phyloP scores from a whole-genome alignment of 1,140 invertebrate species.

The Drosophila miranda region DNA sequence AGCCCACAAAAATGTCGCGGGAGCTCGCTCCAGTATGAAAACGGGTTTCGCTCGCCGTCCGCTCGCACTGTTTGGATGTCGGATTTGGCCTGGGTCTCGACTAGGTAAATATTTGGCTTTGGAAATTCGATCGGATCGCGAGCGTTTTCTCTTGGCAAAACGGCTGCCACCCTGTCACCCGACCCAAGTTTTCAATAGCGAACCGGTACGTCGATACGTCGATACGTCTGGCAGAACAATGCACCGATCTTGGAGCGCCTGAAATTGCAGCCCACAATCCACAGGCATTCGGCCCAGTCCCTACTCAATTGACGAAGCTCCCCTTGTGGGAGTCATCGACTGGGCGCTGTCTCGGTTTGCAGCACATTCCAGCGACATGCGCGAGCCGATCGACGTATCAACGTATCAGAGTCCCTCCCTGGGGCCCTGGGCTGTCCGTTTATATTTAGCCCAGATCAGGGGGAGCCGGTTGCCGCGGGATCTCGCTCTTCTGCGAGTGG shows the following conservation, averaged over 20 bases:
- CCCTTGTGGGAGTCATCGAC: no score
- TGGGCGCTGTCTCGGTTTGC: no score
- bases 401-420: conserved; percentile 3
- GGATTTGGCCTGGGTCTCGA: conserved; percentile 42
- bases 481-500: conserved; percentile 16
- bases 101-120: conserved; percentile 60
- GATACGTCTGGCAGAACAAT: no score
- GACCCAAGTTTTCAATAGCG: conserved; percentile 30
- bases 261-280: no score
- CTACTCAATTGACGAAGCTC: no score
- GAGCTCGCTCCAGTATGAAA: conserved; percentile 36
- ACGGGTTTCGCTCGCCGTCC: conserved; percentile 48
- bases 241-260: no score
- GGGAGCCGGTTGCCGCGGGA: conserved; percentile 6
- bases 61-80: conserved; percentile 4
- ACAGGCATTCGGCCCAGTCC: no score
- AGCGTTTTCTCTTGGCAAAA: conserved; percentile 24
- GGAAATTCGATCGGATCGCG: conserved; percentile 41
- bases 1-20: conserved; percentile 64
- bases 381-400: conserved; percentile 14
- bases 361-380: conserved; percentile 21
- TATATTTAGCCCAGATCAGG: conserved; percentile 47
- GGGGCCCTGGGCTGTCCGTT: conserved; percentile 24
- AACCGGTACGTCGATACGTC: conserved; percentile 54
- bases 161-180: conserved; percentile 17